Conservation (phyloP, 2,113 vertebrate species). For the Zootoca vivipara region DNA sequence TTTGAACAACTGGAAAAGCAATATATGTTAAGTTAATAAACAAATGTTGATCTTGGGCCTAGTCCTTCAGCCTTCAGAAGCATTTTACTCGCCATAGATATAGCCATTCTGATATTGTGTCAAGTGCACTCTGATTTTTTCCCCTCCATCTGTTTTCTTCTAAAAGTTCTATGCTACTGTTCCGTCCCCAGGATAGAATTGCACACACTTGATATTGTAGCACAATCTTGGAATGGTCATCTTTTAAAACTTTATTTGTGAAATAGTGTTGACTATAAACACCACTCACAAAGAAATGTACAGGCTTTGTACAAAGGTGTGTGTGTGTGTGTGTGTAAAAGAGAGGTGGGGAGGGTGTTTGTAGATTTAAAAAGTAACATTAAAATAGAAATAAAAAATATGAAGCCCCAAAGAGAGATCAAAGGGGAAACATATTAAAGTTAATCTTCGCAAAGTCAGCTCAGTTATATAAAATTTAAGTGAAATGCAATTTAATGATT, state of each 20-base stretch:
- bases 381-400: conserved; percentile 23
- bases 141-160: not conserved
- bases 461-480: conserved; percentile 4
- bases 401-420: conserved; percentile 7
- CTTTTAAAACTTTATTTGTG: not conserved
- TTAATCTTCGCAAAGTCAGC: conserved; percentile 24
- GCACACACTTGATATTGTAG: not conserved
- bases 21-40: not conserved
- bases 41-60: not conserved
- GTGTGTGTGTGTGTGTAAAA: not conserved
- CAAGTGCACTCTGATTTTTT: no score
- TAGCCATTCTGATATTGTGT: not conserved
- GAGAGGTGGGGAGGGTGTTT: not conserved
- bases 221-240: not conserved
- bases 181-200: not conserved
- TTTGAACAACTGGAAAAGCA: not conserved
- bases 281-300: not conserved
- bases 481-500: conserved; percentile 28
- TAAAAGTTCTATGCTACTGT: not conserved
- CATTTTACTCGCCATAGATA: not conserved
- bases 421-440: conserved; percentile 13
- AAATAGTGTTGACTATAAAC: not conserved
- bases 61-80: not conserved
- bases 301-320: not conserved
- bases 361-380: not conserved